Evolutionary conservation across 1,140 invertebrate genomes (phyloP), one percentile per base, ranked within the genome.

Genomic region (Potamilus streckersoni): DNA sequence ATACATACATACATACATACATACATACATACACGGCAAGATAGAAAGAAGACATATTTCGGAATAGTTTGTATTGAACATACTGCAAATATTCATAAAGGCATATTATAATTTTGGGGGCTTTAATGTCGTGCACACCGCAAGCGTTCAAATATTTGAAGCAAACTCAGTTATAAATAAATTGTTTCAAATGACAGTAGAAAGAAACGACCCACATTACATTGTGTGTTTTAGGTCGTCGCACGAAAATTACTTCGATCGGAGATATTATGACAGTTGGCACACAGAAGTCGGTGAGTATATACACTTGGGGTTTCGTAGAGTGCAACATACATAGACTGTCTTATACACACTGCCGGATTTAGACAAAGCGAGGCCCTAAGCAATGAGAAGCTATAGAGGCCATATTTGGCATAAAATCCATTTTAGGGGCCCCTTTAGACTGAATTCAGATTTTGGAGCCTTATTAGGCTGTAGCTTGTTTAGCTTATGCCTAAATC

Each of bases 221-320:
- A 4, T 62, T 31, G 20, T 56, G 27, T 31, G 38, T 77, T 73
- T 8, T 23, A 77, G 75, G 75, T 4, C 63, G 75, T 31, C 27
- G 75, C 5, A 72, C 72, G 75, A 72, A 71, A 55, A 0, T 77
- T 20, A 72, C 75, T 15, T 3, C 69, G 11, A 71, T 71, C 13
- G 75, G 75, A 12, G 75, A 77, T 57, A 60, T 72, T 16, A 38
- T 70, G 19, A 63, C 20, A 15, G 72, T 77, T 38, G 69, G 70
- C 17, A 49, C 60, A n/a, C 75, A 77, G 23, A 77, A 77, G 62
- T 57, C 31, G 19, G 75, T 77, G 69, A 62, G 75, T 68, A 6
- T 19, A 59, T 31, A 2, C 5, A 27, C 15, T 6, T 31, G 12
- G 8, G 5, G 3, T 63, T n/a, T 63, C n/a, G n/a, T 63, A 20